A percentile compares a stretch with the other conserved stretches of the same genome.
Evolutionary conservation across 2,888 invertebrate genomes (phyloP).

Genomic region (Nemoura dubitans): DNA sequence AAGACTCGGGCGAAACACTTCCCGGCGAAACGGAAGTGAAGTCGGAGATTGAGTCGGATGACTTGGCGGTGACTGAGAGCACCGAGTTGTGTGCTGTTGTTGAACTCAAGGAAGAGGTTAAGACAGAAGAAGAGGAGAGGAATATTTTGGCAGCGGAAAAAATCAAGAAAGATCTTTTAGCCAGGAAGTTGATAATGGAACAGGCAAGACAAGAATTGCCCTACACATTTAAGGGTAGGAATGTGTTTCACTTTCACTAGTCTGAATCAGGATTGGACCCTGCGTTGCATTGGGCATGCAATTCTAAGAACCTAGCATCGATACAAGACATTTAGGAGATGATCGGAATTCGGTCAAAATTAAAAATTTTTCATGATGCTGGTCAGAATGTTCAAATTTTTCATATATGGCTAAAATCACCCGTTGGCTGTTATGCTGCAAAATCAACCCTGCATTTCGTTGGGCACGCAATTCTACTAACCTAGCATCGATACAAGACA

Average conservation of each 20-base stretch:
- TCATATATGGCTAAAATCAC: too few relatives aligned
- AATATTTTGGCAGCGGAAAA: slow-evolving; percentile 47
- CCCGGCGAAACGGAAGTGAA: neutral
- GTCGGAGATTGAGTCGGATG: neutral
- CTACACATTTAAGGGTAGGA: slow-evolving; percentile 61
- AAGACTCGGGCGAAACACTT: neutral
- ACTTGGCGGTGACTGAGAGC: neutral
- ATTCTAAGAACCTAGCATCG: too few relatives aligned
- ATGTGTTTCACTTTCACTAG: slow-evolving; percentile 30
- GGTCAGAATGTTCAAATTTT: too few relatives aligned
- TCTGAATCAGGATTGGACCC: too few relatives aligned
- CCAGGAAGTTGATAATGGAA: slow-evolving; percentile 64
- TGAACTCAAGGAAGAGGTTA: neutral
- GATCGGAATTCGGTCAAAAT: too few relatives aligned
- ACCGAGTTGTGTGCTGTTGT: neutral
- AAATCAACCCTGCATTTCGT: too few relatives aligned
- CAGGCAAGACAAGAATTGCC: slow-evolving; percentile 67
- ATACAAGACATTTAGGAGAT: too few relatives aligned
- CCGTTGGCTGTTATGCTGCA: too few relatives aligned
- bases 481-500: too few relatives aligned
- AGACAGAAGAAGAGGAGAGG: slow-evolving; percentile 41
- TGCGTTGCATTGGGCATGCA: too few relatives aligned
- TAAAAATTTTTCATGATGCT: too few relatives aligned
- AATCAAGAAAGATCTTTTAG: slow-evolving; percentile 58
- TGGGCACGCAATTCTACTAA: too few relatives aligned